Evolutionary conservation across 2,113 vertebrate species (phyloP).

Genomic region (Sapajus apella): DNA sequence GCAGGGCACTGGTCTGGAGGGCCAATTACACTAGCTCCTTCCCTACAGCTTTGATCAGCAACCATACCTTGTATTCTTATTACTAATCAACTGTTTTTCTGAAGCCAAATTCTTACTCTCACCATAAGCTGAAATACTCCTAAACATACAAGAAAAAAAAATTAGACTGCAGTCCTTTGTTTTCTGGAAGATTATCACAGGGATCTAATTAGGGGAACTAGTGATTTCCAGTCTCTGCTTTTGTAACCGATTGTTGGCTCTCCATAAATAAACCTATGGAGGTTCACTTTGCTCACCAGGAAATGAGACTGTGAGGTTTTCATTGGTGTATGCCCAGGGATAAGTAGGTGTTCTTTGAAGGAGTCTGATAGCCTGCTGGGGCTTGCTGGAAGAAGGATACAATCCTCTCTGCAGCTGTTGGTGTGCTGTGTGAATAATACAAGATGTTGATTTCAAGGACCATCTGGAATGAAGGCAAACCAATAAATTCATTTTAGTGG

Average conservation of each 20-base stretch:
- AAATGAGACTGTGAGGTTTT: neutral
- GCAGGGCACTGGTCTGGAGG: neutral
- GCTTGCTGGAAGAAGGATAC: neutral
- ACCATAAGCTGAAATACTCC: neutral
- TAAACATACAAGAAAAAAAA: neutral
- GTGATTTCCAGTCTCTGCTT: neutral
- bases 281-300: neutral
- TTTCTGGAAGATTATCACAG: neutral
- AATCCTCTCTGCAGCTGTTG: neutral
- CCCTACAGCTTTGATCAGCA: neutral
- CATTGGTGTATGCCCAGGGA: neutral
- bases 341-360: neutral
- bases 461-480: slow-evolving; percentile 28
- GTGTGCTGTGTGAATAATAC: neutral
- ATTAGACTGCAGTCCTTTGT: neutral
- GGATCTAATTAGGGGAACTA: neutral
- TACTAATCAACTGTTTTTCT: neutral
- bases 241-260: neutral
- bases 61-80: neutral
- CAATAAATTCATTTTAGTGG: slow-evolving; percentile 40
- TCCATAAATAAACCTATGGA: neutral
- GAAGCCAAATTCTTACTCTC: neutral
- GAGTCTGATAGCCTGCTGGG: neutral
- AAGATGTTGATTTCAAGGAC: slow-evolving; percentile 33
- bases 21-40: neutral